These are phyloP conservation scores for Epizoanthus ramosus DNA, from an alignment of 92 coral and sea anemone genomes.

Conservation along the genomic window DNA sequence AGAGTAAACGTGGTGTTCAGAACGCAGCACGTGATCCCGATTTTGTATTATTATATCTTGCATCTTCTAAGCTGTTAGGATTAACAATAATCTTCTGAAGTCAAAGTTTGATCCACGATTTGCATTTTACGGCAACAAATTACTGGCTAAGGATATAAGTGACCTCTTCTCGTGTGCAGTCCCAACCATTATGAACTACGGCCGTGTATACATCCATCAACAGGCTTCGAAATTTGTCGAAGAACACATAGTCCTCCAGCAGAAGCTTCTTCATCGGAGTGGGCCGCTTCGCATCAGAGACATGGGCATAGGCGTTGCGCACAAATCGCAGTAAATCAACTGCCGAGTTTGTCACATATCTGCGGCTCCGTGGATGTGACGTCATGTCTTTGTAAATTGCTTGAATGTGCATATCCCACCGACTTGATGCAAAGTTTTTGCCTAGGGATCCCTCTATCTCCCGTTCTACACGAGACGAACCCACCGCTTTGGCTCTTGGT, in stretches of 20 bases:
- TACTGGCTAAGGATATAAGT: too few relatives aligned
- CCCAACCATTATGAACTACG: constrained; percentile 44
- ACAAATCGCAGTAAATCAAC: constrained; percentile 48
- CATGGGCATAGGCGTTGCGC: constrained; percentile 41
- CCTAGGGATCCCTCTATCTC: too few relatives aligned
- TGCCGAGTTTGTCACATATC: constrained; percentile 35
- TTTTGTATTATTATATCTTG: too few relatives aligned
- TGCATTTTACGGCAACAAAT: too few relatives aligned
- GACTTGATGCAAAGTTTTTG: background rate
- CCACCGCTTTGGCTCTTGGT: background rate
- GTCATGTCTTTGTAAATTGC: constrained; percentile 26
- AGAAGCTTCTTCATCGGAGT: background rate
- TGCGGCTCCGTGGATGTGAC: background rate
- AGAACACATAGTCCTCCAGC: constrained; percentile 29
- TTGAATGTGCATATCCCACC: constrained; percentile 1
- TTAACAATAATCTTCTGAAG: too few relatives aligned
- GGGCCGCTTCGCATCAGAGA: constrained; percentile 8
- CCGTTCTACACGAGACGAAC: too few relatives aligned
- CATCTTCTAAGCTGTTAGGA: too few relatives aligned
- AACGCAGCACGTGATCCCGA: too few relatives aligned
- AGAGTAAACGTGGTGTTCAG: too few relatives aligned
- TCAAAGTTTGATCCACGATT: too few relatives aligned
- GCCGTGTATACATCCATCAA: constrained; percentile 50
- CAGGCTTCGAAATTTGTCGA: constrained; percentile 39
- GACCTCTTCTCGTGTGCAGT: background rate